phyloP scores from a whole-genome alignment of 92 coral and sea anemone species.

The Umimayanthus kanabou region DNA sequence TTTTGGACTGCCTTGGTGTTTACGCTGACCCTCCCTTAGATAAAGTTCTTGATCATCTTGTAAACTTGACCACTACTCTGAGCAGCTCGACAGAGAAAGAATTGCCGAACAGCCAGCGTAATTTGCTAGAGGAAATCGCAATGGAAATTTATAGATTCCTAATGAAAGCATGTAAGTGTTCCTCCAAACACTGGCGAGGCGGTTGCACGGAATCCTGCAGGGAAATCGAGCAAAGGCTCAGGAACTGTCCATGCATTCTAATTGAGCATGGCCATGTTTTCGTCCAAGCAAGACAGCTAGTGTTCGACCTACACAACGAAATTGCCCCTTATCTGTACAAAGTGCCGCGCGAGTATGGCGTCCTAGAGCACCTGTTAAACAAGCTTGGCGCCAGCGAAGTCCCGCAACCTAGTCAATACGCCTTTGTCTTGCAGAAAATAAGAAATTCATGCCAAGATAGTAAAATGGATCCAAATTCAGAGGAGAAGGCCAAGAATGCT shows the following conservation, averaged over 20 bases:
- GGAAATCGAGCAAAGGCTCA: constrained; percentile 1
- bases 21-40: constrained; percentile 25
- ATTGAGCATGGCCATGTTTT: constrained; percentile 42
- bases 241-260: neutral
- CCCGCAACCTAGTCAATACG: constrained; percentile 40
- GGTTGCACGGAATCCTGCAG: constrained; percentile 29
- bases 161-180: constrained; percentile 3
- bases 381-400: constrained; percentile 52
- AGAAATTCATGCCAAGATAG: constrained; percentile 22
- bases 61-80: constrained; percentile 47
- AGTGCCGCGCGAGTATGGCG: constrained; percentile 47
- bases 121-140: constrained; percentile 47
- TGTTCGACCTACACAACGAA: constrained; percentile 5
- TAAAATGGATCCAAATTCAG: constrained; percentile 40
- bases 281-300: constrained; percentile 46
- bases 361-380: constrained; percentile 38
- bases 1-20: constrained; percentile 9
- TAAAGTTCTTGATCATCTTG: constrained; percentile 59
- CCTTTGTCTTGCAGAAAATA: constrained; percentile 40
- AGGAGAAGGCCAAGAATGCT: constrained; percentile 34
- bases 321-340: constrained; percentile 49
- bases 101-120: constrained; percentile 45
- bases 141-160: constrained; percentile 61
- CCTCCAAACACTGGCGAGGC: constrained; percentile 6
- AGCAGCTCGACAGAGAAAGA: constrained; percentile 48